Base-by-base conservation (phyloP, 2,113 vertebrate genomes). In the Callorhinus ursinus region DNA sequence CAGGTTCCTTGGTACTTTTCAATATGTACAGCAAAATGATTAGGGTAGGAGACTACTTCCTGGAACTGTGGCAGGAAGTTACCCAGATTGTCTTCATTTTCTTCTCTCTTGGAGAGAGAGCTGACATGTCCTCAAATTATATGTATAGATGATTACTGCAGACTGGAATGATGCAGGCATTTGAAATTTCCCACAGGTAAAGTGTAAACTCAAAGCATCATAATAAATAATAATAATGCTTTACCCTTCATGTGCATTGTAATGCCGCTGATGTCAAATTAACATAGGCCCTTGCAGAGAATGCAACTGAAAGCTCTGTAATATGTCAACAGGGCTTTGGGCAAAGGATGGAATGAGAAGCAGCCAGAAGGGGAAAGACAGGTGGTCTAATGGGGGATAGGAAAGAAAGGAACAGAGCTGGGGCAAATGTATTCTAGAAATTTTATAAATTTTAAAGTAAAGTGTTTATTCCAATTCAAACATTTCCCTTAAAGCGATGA, bases 141-240 rank as follows among this genome's bases (percentile, higher is more conserved):
- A 26, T 91, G 12, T 72, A 57, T 14, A 85, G 57, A 88, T 92
- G 69, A 95, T 85, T 85, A 88, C 19, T 96, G 95, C 97, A 98
- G 93, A 98, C 95, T 92, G 95, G 91, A 94, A 97, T 65, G 88
- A 88, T 39, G 9, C 24, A 85, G n/a, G 97, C 94, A 98, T 97
- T 97, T 98, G 98, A 97, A 98, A 98, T 96, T 87, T 85, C 94
- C 97, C 95, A 95, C 19, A 5, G 97, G 97, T 98, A 91, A 96
- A 90, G 49, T 97, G 82, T 92, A 93, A 97, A 93, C 28, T 88
- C 65, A 92, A 90, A 86, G 55, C 72, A 93, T 92, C 81, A 92
- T 76, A 88, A 95, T 96, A 98, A 97, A 96, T 95, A 97, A 95
- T 96, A 96, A 95, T 67, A 96, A 77, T 71, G 77, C 16, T 93